phyloP scores from a whole-genome alignment of 2,797 vertebrate genomes.

The Apogon talboti region DNA sequence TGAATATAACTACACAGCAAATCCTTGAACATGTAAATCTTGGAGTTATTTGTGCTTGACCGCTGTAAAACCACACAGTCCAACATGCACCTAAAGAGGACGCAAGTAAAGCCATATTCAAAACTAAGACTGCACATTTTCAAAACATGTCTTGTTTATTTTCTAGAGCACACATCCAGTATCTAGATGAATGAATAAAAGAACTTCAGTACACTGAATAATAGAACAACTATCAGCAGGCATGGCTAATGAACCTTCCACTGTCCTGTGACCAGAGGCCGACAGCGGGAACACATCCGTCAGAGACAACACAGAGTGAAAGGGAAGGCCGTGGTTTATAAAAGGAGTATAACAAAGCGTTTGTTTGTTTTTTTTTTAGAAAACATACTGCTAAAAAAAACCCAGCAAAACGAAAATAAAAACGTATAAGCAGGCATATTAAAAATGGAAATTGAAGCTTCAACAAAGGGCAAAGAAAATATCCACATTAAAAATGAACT shows the following conservation, averaged over 20 bases:
- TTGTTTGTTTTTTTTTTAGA: conserved; percentile 24
- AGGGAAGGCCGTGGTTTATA: conserved; percentile 63
- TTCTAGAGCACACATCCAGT: conserved; percentile 85
- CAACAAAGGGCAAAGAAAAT: conserved; percentile 44
- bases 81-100: conserved; percentile 5
- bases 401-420: conserved; percentile 44
- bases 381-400: conserved; percentile 56
- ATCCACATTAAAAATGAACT: conserved; percentile 68
- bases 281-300: conserved; percentile 53
- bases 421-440: conserved; percentile 62
- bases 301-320: conserved; percentile 55
- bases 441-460: conserved; percentile 46
- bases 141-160: conserved; percentile 84
- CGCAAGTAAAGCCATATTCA: conserved; percentile 13
- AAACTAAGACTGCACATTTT: conserved; percentile 58
- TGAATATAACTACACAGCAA: no score
- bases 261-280: conserved; percentile 58
- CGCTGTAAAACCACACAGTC: no score
- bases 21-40: no score
- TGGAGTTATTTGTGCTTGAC: no score
- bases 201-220: conserved; percentile 76
- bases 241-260: conserved; percentile 70
- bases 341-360: conserved; percentile 72
- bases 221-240: conserved; percentile 79
- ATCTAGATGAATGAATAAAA: conserved; percentile 81